phyloP scores from a whole-genome alignment of 2,113 vertebrate species.

The Dipodomys spectabilis region DNA sequence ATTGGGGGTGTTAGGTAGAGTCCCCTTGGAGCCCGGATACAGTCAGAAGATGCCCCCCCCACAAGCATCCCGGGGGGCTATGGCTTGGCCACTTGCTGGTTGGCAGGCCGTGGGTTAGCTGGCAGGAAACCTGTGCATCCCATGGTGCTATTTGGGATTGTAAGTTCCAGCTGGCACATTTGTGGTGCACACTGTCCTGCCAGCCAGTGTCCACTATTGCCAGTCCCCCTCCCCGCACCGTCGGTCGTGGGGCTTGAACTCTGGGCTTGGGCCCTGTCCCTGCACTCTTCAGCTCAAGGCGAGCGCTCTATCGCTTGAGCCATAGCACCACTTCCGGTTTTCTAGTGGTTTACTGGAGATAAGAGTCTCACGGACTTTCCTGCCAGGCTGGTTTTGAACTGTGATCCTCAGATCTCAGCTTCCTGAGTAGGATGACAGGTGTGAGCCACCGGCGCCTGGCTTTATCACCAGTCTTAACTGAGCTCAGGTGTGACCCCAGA shows the following conservation, averaged over 20 bases:
- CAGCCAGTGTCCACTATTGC: rapidly evolving
- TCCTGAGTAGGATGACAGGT: too few relatives aligned
- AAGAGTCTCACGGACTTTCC: too few relatives aligned
- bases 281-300: too few relatives aligned
- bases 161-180: not conserved
- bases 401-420: too few relatives aligned
- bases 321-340: too few relatives aligned
- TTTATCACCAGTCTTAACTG: not conserved
- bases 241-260: too few relatives aligned
- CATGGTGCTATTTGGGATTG: not conserved
- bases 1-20: rapidly evolving
- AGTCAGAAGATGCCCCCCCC: not conserved
- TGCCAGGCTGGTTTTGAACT: too few relatives aligned
- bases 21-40: not conserved
- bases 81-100: not conserved
- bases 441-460: too few relatives aligned
- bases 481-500: not conserved
- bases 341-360: too few relatives aligned
- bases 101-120: not conserved
- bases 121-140: not conserved
- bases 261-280: too few relatives aligned
- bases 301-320: too few relatives aligned
- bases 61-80: not conserved
- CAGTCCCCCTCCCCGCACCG: not conserved
- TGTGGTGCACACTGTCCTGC: not conserved